phyloP scores from a whole-genome alignment of 1,140 invertebrate genomes.

The Bactericera cockerelli region DNA sequence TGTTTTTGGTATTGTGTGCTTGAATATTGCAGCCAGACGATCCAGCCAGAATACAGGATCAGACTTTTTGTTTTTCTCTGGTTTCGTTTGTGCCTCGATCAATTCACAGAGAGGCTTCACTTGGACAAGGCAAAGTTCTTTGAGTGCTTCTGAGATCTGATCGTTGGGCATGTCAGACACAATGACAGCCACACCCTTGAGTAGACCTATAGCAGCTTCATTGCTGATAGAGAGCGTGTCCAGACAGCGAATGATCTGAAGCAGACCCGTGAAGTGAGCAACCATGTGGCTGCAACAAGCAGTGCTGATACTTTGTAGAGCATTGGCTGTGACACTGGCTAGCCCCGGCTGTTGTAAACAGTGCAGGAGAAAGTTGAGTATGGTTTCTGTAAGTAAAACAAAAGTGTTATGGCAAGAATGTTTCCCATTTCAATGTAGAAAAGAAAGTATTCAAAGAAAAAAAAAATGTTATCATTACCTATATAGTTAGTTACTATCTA shows the following conservation, averaged over 20 bases:
- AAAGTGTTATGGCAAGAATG: no score
- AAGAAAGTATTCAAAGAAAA: no score
- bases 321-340: constrained; percentile 56
- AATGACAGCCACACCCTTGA: constrained; percentile 61
- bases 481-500: no score
- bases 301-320: constrained; percentile 57
- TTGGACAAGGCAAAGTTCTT: constrained; percentile 62
- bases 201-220: constrained; percentile 61
- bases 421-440: no score
- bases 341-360: constrained; percentile 57
- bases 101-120: constrained; percentile 46
- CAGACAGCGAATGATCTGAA: constrained; percentile 50
- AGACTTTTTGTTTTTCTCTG: constrained; percentile 33
- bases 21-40: constrained; percentile 76
- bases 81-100: constrained; percentile 30
- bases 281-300: constrained; percentile 66
- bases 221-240: constrained; percentile 66
- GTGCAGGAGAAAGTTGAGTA: constrained; percentile 59
- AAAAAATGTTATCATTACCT: no score
- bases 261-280: constrained; percentile 58
- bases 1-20: constrained; percentile 49
- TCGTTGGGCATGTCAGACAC: constrained; percentile 41
- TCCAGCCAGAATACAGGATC: constrained; percentile 92
- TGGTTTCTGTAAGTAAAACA: constrained; percentile 46
- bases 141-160: constrained; percentile 51